Conservation (phyloP, 1,140 invertebrate genomes). For the Aphelinus certus region DNA sequence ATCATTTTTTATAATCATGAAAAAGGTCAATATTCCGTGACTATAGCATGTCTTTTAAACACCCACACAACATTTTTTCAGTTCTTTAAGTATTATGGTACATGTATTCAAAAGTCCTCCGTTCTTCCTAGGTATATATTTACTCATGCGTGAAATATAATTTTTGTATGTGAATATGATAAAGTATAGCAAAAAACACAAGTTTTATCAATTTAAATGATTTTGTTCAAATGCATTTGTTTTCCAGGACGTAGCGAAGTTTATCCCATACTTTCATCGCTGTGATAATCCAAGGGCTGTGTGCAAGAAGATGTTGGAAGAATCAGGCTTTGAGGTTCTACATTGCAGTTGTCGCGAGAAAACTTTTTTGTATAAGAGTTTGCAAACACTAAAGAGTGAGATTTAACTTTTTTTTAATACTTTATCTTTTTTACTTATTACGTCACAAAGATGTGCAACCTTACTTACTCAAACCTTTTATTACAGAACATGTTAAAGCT, state of each 20-base stretch:
- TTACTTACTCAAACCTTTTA: neutral
- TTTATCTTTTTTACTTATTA: too few species aligned
- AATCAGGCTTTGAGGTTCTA: constrained; percentile 74
- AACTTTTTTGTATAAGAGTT: constrained; percentile 72
- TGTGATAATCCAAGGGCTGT: constrained; percentile 69
- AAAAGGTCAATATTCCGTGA: too few species aligned
- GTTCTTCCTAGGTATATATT: too few species aligned
- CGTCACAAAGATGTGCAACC: too few species aligned
- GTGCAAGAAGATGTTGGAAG: constrained; percentile 70
- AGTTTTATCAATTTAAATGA: neutral
- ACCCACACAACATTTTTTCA: too few species aligned
- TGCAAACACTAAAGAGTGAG: constrained; percentile 69
- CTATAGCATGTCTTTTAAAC: too few species aligned
- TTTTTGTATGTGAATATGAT: too few species aligned
- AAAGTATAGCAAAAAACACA: neutral
- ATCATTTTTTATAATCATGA: too few species aligned
- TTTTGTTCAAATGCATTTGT: too few species aligned
- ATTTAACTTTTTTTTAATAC: neutral
- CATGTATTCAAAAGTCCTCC: too few species aligned
- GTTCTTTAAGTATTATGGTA: too few species aligned
- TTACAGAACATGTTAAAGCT: constrained; percentile 73
- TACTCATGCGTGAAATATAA: too few species aligned
- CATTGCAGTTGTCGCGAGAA: constrained; percentile 73
- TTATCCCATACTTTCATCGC: constrained; percentile 59
- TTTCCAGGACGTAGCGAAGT: constrained; percentile 55